Conservation (phyloP, 2,888 invertebrate species). For the Philhelius pedissequus region DNA sequence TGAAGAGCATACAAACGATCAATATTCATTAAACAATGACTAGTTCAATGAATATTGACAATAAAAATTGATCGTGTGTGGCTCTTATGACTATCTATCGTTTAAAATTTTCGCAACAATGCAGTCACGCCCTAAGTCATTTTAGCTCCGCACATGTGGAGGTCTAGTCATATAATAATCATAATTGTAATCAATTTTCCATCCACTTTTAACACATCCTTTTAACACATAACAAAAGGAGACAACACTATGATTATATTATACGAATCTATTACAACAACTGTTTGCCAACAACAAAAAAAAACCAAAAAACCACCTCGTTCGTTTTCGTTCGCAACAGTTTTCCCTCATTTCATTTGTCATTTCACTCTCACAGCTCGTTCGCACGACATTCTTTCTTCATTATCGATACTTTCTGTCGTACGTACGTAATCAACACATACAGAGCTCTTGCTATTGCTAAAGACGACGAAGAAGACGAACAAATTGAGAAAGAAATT, state of each 20-base stretch:
- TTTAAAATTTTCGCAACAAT: no score
- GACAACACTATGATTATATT: background rate
- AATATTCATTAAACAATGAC: no score
- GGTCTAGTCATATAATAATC: background rate
- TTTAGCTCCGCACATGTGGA: background rate
- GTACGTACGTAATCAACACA: no score
- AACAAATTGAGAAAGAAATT: constrained; percentile 50
- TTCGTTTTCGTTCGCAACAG: constrained; percentile 57
- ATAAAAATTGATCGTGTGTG: no score
- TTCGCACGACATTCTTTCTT: constrained; percentile 59
- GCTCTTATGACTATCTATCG: no score
- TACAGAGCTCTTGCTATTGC: constrained; percentile 36
- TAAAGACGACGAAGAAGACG: no score
- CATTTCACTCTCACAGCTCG: constrained; percentile 26
- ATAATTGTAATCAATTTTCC: background rate
- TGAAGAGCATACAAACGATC: no score
- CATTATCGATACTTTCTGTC: constrained; percentile 70
- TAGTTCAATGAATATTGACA: no score
- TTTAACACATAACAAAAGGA: background rate
- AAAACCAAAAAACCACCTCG: background rate
- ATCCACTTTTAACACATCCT: background rate
- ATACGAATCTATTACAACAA: constrained; percentile 39
- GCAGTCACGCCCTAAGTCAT: background rate
- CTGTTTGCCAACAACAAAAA: background rate
- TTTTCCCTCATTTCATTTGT: constrained; percentile 21